Base-by-base conservation (phyloP, 2,797 vertebrate genomes). In the Myotis myotis region DNA sequence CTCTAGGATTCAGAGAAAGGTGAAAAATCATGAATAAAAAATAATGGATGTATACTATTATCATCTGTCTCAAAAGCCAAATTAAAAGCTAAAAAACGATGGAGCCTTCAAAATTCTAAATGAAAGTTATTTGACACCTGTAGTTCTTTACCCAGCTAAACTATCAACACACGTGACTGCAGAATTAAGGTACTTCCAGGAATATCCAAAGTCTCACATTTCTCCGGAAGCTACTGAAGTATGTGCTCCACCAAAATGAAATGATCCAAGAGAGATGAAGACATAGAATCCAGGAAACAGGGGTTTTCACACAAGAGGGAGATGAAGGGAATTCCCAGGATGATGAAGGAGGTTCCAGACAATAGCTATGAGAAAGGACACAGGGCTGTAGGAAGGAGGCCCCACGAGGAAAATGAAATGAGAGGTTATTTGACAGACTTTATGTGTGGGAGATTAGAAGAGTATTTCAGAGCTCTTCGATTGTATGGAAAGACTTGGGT, bases 121-220 rank as follows among this genome's bases (percentile, higher is more conserved):
- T 81, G 33, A 93, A 87, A 87, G 81, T 53, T 70, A 74, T 83
- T 82, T 91, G 49, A 71, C 36, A 64, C 20, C 28, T 80, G 16
- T 62, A 66, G 62, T 87, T 87, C 20, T 90, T 16, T 66, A 92
- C 44, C 64, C 53, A 91, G 23, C 60, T 38, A 66, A 92, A 79
- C 57, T 62, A 55, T 66, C 51, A 38, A 62, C 47, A 86, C 49
- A 71, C 23, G 5, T 12, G 23, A 6, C 3, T 82, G 30, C n/a
- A 60, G 75, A 82, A 71, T 89, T 66, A 88, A 92, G 57, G 22
- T 51, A n/a, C 79, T 93, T 91, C 60, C 70, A 83, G 57, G 94
- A 85, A 36, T 17, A 66, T 62, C 5, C 12, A 33, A 87, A 82
- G 49, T 75, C n/a, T 93, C n/a, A 79, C 30, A 60, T 64, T 64